These are phyloP conservation scores for Pithys albifrons DNA, from an alignment of 2,113 vertebrate species.

Conservation along the genomic window DNA sequence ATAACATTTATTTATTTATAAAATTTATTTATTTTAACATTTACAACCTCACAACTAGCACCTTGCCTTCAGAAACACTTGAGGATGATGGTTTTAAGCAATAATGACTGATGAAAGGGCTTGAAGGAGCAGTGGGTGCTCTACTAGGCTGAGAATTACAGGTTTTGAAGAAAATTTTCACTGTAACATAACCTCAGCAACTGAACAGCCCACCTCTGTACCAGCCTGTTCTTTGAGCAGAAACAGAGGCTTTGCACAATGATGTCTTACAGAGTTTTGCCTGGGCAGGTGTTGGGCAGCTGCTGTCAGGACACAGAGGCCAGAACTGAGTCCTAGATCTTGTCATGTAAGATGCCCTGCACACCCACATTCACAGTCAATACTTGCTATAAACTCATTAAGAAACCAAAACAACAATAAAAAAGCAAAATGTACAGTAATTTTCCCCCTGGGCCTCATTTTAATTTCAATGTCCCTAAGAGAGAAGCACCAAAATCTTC, in stretches of 20 bases:
- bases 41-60: not conserved
- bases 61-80: not conserved
- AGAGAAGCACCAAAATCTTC: not conserved
- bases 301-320: not conserved
- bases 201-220: not conserved
- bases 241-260: not conserved
- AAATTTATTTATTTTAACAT: not conserved
- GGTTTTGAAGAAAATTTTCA: not conserved
- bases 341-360: not conserved
- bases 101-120: no score
- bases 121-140: not conserved
- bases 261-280: not conserved
- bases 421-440: fast-evolving
- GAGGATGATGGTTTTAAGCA: not conserved
- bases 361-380: not conserved
- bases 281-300: not conserved
- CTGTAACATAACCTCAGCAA: not conserved
- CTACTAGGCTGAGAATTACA: not conserved
- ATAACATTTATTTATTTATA: not conserved
- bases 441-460: not conserved
- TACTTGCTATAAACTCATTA: not conserved
- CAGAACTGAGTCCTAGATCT: not conserved
- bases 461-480: not conserved
- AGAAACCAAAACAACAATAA: not conserved
- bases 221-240: not conserved